Conservation (phyloP, 2,797 vertebrate species). For the Graptemys geographica region DNA sequence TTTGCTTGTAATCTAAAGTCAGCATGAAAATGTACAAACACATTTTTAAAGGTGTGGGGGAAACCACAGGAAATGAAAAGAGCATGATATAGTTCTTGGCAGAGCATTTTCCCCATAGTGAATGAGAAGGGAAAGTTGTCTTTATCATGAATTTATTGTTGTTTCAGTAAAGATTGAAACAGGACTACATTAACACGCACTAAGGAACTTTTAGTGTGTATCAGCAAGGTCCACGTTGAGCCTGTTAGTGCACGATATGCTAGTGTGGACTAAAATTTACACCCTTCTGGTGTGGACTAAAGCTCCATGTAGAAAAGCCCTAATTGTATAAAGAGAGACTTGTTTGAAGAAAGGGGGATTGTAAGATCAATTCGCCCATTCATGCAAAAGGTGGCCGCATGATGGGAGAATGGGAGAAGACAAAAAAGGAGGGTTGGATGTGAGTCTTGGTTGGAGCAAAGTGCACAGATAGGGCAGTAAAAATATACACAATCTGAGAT, state of each 20-base stretch:
- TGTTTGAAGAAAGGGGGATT: rapidly evolving
- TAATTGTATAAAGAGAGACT: not conserved
- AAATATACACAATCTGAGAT: not conserved
- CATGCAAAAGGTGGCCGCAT: not conserved
- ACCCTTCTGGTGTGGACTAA: not conserved
- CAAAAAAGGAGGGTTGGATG: not conserved
- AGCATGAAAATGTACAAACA: not conserved
- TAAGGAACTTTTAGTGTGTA: not conserved
- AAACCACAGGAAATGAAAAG: constrained; percentile 5
- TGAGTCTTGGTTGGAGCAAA: not conserved
- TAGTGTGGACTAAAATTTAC: not conserved
- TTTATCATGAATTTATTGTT: not conserved
- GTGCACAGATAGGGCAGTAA: not conserved
- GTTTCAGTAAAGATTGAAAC: not conserved
- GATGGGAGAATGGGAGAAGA: not conserved
- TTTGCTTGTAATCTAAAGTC: not conserved
- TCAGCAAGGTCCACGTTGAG: not conserved
- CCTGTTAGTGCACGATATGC: not conserved
- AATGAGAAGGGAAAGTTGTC: not conserved
- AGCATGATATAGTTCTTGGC: not conserved
- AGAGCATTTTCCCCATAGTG: not conserved
- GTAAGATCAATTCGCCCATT: not conserved
- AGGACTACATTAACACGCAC: not conserved
- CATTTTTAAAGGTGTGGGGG: not conserved
- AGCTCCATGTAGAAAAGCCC: not conserved